Percentiles rank a stretch among this genome's conserved stretches.
These are phyloP conservation scores for Tauraco hartlaubi DNA, from an alignment of 2,797 vertebrate genomes.

Conservation along the genomic window DNA sequence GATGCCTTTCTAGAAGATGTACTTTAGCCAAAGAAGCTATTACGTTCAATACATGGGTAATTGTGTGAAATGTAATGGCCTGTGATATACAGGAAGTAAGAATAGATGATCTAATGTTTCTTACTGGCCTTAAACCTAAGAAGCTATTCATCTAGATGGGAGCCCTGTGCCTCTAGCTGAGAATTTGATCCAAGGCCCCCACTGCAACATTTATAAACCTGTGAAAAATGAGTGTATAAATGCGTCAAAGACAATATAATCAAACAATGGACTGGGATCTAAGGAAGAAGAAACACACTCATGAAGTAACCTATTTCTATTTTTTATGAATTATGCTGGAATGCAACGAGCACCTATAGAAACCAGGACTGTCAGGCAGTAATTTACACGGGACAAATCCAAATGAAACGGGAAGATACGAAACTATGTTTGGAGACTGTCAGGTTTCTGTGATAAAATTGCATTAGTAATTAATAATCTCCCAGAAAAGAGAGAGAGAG, in stretches of 20 bases:
- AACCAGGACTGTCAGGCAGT: neutral
- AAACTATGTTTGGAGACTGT: constrained; percentile 62
- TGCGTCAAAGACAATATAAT: neutral
- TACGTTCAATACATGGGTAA: constrained; percentile 57
- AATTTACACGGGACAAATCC: constrained; percentile 58
- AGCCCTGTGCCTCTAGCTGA: constrained; percentile 13
- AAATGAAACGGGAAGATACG: constrained; percentile 37
- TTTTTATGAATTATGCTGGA: constrained; percentile 17
- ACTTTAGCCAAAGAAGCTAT: constrained; percentile 49
- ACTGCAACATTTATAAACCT: constrained; percentile 21
- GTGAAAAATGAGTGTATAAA: constrained; percentile 44
- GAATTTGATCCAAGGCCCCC: neutral
- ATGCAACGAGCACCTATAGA: constrained; percentile 19
- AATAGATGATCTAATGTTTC: constrained; percentile 63
- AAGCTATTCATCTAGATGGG: constrained; percentile 46
- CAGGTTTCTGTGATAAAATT: constrained; percentile 69
- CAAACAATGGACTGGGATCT: neutral
- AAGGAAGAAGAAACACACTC: neutral
- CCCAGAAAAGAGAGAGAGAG: constrained; percentile 42
- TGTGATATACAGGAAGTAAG: constrained; percentile 52
- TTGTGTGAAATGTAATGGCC: constrained; percentile 59
- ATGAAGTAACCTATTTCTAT: neutral
- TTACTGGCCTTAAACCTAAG: constrained; percentile 57
- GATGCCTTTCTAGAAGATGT: constrained; percentile 40
- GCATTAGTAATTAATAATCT: constrained; percentile 76